Evolutionary conservation across 2,797 vertebrate species (phyloP), one percentile per base, ranked within the genome.

Genomic region (Parauchenoglanis ngamensis): DNA sequence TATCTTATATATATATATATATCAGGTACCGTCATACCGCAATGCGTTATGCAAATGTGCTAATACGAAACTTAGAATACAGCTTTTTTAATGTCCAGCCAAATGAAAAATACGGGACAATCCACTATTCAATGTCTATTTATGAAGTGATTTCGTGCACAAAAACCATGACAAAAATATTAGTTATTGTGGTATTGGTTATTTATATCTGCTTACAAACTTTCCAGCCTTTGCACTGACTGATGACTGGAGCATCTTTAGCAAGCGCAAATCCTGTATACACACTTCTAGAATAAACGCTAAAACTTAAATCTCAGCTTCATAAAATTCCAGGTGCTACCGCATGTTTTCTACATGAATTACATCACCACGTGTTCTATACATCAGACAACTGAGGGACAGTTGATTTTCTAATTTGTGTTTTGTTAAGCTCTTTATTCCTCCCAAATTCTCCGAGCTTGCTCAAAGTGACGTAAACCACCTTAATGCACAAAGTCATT

Each of bases 401-500:
- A 44, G 87, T 15, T n/a, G 73, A 77, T 49, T 87, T 73, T 79
- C 84, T 13, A 73, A 70, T 84, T n/a, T 70, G 44, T 17, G 59
- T 54, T 87, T 81, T 86, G 59, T 54, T 84, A 8, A 83, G 65
- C 31, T 0, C 72, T 0, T 13, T 13, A 3, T 25, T 15, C 7
- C 67, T 0, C 8, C 1, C 31, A 25, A 73, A 81, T 73, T 88
- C 46, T 73, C 35, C 13, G 21, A 87, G 28, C 63, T 75, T 83
- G 35, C 40, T 73, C n/a, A 78, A 87, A 84, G 40, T 65, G 57
- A 88, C 49, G 76, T 79, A 54, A 87, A 87, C 28, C 49, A 35
- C 56, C 49, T 80, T 85, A 85, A 87, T 85, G 79, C 82, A 88
- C 79, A 65, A 85, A 89, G 85, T 80, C 88, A 85, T 90, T 87